Base-by-base conservation (phyloP, 1,140 invertebrate genomes). In the Drosophila albomicans region DNA sequence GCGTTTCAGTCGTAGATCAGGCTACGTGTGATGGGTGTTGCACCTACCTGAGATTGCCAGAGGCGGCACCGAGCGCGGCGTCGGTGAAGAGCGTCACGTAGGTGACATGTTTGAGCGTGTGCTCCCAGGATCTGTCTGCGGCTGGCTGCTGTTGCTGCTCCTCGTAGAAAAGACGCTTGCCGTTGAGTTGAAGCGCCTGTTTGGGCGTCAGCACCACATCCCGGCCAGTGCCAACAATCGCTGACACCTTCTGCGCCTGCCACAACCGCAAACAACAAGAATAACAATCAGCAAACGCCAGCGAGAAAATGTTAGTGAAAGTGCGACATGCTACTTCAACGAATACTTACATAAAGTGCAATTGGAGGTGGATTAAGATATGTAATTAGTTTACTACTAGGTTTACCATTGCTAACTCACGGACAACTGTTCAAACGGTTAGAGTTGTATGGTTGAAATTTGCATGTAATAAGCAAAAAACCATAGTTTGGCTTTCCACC, bases 81-180 rank as follows among this genome's bases (percentile, higher is more conserved):
- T 92, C 76, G 16, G 85, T 88, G 32, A 92, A 94, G 41, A 94
- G 92, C 2, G 94, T 94, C 15, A 94, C 89, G 68, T 94, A 95
- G n/a, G 94, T 94, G 65, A 94, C 94, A 80, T 95, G 94, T 46
- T 94, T 93, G 15, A 95, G 69, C 1, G 94, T 94, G 58, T 94
- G 94, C 77, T 94, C 94, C 94, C 94, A 95, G 15, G 81, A 75
- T 5, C 81, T 75, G 93, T 48, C 41, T 15, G 38, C 61, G 20
- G 45, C 41, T 32, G 32, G 28, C 41, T 43, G 41, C 56, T 8
- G 10, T n/a, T 30, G 51, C 46, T 58, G 54, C 51, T 91, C 90
- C 48, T 82, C 81, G 57, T 91, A 92, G 58, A 68, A 92, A 16
- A 92, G 68, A 1, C 79, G 85, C 49, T 92, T 92, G 28, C 92